Percentiles rank a stretch among this genome's conserved stretches.
Evolutionary conservation across 2,113 vertebrate genomes (phyloP).

Genomic region (Erythrocercus mccallii): DNA sequence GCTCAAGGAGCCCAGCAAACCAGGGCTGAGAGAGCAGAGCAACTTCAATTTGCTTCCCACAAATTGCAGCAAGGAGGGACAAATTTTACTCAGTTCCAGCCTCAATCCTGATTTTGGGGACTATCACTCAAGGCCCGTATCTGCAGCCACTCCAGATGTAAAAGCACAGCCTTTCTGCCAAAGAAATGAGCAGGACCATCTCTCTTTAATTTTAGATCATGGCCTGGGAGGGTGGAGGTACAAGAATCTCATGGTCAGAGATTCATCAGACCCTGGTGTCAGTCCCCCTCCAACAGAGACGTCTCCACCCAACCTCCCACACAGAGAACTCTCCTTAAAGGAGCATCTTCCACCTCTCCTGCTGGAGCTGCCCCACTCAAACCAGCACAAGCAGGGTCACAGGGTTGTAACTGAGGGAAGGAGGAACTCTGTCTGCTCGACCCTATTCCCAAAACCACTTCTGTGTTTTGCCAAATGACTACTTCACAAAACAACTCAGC

Average conservation of each 20-base stretch:
- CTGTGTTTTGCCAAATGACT: not conserved
- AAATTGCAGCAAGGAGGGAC: not conserved
- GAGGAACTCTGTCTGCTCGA: not conserved
- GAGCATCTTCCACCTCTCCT: not conserved
- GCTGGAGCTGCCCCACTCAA: not conserved
- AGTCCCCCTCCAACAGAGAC: not conserved
- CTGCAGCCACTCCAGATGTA: not conserved
- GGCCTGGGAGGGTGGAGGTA: not conserved
- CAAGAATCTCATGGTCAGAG: not conserved
- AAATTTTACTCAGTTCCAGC: not conserved
- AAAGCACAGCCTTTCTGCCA: not conserved
- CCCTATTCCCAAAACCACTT: not conserved
- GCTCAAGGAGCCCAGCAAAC: not conserved
- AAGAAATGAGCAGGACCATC: not conserved
- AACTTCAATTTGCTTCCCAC: not conserved
- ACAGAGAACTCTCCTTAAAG: not conserved
- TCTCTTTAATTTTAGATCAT: not conserved
- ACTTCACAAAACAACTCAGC: not conserved
- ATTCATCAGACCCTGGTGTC: not conserved
- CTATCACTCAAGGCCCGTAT: not conserved
- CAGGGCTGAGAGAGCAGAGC: not conserved
- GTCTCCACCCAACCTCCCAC: not conserved
- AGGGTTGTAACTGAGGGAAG: not conserved
- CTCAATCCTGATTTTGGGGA: not conserved
- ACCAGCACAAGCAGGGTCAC: not conserved